phyloP scores from a whole-genome alignment of 2,888 invertebrate species.

The Pheosia tremula region DNA sequence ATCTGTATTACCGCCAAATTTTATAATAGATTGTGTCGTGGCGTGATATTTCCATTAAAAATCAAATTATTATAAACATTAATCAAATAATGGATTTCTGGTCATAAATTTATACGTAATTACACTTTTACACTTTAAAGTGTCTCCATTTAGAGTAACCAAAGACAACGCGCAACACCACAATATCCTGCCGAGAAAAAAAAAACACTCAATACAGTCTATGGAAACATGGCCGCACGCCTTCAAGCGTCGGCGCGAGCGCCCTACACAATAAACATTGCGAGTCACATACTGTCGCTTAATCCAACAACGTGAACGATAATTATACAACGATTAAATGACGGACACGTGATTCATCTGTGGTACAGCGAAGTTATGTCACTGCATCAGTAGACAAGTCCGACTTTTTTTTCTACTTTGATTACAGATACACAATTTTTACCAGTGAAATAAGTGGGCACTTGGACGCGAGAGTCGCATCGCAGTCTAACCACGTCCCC shows the following conservation, averaged over 20 bases:
- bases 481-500: slow-evolving; percentile 18
- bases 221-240: slow-evolving; percentile 72
- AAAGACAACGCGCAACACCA: slow-evolving; percentile 21
- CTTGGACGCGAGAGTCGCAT: neutral
- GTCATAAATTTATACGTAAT: no score
- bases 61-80: no score
- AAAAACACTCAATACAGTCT: slow-evolving; percentile 20
- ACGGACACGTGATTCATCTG: slow-evolving; percentile 16
- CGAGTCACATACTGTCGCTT: slow-evolving; percentile 40
- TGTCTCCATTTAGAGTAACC: neutral
- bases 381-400: neutral
- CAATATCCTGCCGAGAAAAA: slow-evolving; percentile 23
- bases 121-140: neutral
- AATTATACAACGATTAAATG: slow-evolving; percentile 30
- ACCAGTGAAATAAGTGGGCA: no score
- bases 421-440: no score
- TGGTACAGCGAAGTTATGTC: neutral
- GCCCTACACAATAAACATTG: slow-evolving; percentile 47
- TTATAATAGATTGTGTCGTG: neutral
- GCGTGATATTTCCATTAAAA: neutral
- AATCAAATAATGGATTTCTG: no score
- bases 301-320: slow-evolving; percentile 35
- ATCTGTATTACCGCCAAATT: neutral
- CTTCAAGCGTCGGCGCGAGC: slow-evolving; percentile 67
- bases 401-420: no score